Evolutionary conservation across 2,113 vertebrate genomes (phyloP).

Genomic region (Heloderma charlesbogerti): DNA sequence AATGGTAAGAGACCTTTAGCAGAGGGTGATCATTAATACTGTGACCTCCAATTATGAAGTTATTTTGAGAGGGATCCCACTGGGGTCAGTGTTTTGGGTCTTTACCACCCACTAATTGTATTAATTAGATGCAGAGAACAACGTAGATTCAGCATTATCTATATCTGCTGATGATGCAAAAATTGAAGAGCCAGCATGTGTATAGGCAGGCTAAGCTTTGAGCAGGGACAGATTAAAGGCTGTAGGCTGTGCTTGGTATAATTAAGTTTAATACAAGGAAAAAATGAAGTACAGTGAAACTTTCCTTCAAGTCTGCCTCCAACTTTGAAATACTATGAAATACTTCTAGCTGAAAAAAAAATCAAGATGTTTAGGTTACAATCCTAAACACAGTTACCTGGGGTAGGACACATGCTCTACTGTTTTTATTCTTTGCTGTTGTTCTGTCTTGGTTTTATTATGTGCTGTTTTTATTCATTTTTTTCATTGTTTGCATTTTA

Average conservation of each 20-base stretch:
- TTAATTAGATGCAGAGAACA: constrained; percentile 51
- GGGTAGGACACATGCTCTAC: too few species aligned
- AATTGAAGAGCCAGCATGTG: constrained; percentile 20
- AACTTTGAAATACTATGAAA: background rate
- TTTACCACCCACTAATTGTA: constrained; percentile 43
- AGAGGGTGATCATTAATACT: background rate
- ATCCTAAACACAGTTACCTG: background rate
- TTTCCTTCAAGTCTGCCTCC: background rate
- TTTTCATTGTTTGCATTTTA: too few species aligned
- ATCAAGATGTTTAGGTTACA: background rate
- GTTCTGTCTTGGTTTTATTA: too few species aligned
- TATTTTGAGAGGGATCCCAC: constrained; percentile 26
- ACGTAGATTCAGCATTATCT: constrained; percentile 49
- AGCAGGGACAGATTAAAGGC: constrained; percentile 44
- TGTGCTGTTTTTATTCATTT: too few species aligned
- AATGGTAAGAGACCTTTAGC: constrained; percentile 34
- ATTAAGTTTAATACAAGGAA: constrained; percentile 51
- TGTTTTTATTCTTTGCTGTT: too few species aligned
- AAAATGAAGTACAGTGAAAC: constrained; percentile 6
- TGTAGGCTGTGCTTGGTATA: constrained; percentile 36
- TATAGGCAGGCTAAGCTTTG: constrained; percentile 42
- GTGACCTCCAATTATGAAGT: constrained; percentile 18
- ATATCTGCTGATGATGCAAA: constrained; percentile 43
- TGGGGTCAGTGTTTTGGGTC: background rate
- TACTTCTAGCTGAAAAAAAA: background rate